Conservation (phyloP, 1,140 invertebrate species). For the fruit fly (Drosophila melanogaster) region DNA sequence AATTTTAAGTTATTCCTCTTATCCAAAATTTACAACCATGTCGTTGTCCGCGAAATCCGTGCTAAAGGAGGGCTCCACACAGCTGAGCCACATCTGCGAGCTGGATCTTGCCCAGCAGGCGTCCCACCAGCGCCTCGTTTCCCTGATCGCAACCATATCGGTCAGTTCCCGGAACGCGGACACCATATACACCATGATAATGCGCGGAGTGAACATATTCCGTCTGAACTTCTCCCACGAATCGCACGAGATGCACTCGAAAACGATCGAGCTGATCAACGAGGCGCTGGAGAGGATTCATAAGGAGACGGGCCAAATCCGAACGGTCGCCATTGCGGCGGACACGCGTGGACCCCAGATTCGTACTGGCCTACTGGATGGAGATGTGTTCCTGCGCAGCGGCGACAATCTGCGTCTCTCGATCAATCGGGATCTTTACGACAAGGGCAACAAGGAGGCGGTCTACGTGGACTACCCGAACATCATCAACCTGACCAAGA, state of each 20-base stretch:
- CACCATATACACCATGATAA: slow-evolving; percentile 97
- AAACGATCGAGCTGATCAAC: slow-evolving; percentile 94
- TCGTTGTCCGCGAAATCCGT: slow-evolving; percentile 29
- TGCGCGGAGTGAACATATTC: slow-evolving; percentile 98
- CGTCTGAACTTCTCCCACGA: slow-evolving; percentile 99
- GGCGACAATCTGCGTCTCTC: slow-evolving; percentile 94
- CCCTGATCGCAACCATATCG: slow-evolving; percentile 99
- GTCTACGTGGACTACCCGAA: slow-evolving; percentile 96
- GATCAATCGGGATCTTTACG: slow-evolving; percentile 91
- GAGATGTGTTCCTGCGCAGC: slow-evolving; percentile 91
- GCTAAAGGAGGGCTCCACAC: slow-evolving; percentile 86
- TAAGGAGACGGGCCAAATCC: slow-evolving; percentile 87
- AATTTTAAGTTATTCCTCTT: slow-evolving; percentile 3
- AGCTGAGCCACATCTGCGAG: slow-evolving; percentile 95
- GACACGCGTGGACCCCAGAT: slow-evolving; percentile 99
- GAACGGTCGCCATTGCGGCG: slow-evolving; percentile 88
- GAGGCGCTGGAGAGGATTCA: slow-evolving; percentile 92
- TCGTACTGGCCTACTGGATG: slow-evolving; percentile 95
- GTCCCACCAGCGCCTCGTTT: slow-evolving; percentile 92
- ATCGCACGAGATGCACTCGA: slow-evolving; percentile 96
- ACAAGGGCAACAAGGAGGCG: slow-evolving; percentile 91
- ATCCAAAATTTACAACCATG: slow-evolving; percentile 8
- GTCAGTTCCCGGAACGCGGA: slow-evolving; percentile 93
- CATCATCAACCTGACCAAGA: slow-evolving; percentile 95
- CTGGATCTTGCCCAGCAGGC: slow-evolving; percentile 94